A percentile compares a stretch with the other conserved stretches of the same genome.
These are phyloP conservation scores for Cryptophagus acutangulus DNA, from an alignment of 2,888 invertebrate species.

Conservation along the genomic window DNA sequence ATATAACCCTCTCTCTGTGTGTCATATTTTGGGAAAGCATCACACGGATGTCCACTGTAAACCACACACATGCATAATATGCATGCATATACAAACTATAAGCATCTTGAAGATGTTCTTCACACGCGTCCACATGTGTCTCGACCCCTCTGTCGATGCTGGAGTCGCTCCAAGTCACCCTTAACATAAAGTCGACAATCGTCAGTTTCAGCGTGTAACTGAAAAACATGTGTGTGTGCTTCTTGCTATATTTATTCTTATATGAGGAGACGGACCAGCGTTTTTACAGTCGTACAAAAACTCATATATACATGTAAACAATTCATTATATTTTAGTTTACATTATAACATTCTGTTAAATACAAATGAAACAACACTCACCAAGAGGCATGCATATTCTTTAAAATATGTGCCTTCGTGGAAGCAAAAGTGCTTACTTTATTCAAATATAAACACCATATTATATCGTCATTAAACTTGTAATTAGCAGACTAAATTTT, in stretches of 20 bases:
- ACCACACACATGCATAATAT: no score
- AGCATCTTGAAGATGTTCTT: slow-evolving; percentile 42
- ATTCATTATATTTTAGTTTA: slow-evolving; percentile 15
- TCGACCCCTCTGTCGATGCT: slow-evolving; percentile 30
- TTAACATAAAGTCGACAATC: slow-evolving; percentile 21
- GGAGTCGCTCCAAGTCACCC: slow-evolving; percentile 14
- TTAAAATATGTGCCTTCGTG: no score
- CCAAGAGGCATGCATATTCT: no score
- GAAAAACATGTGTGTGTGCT: slow-evolving; percentile 33
- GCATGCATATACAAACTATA: slow-evolving; percentile 17
- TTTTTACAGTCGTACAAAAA: slow-evolving; percentile 36
- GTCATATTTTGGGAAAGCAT: slow-evolving; percentile 20
- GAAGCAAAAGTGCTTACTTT: no score
- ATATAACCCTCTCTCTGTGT: slow-evolving; percentile 27
- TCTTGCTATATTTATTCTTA: slow-evolving; percentile 31
- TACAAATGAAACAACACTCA: no score
- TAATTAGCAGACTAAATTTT: no score
- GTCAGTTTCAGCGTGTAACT: slow-evolving; percentile 8
- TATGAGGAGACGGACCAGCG: slow-evolving; percentile 38
- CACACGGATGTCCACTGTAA: slow-evolving; percentile 30
- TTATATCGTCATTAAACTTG: no score
- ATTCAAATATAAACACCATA: no score
- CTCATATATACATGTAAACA: slow-evolving; percentile 30
- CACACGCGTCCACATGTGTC: slow-evolving; percentile 44
- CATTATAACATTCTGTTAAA: no score